These are phyloP conservation scores for Ctenochaetus hawaiiensis DNA, from an alignment of 2,797 vertebrate species.

Conservation along the genomic window DNA sequence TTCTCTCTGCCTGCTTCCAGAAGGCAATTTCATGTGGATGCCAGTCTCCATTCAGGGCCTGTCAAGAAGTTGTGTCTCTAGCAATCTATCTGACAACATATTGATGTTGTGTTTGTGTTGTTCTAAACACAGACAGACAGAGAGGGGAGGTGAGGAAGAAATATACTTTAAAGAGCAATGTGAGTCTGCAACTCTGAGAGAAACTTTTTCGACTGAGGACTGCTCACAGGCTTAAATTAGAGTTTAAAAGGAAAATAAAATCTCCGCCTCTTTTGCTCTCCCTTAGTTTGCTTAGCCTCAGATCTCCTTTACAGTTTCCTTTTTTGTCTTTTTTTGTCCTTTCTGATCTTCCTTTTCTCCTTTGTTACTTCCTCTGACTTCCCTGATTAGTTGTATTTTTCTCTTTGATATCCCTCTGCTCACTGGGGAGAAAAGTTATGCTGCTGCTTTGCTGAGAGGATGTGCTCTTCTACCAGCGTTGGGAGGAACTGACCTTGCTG, in stretches of 20 bases:
- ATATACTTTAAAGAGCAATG: slow-evolving; percentile 51
- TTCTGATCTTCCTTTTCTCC: background rate
- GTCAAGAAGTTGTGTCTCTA: slow-evolving; percentile 43
- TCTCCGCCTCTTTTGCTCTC: background rate
- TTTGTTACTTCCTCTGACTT: slow-evolving; percentile 9
- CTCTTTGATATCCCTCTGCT: slow-evolving; percentile 23
- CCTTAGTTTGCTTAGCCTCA: background rate
- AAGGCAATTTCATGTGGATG: slow-evolving; percentile 39
- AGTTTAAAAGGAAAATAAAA: slow-evolving; percentile 20
- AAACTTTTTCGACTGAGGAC: slow-evolving; percentile 55
- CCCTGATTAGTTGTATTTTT: slow-evolving; percentile 17
- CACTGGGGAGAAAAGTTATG: slow-evolving; percentile 17
- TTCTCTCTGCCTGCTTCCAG: slow-evolving; percentile 15
- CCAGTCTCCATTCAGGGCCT: slow-evolving; percentile 56
- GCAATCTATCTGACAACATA: slow-evolving; percentile 62
- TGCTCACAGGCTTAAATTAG: slow-evolving; percentile 23
- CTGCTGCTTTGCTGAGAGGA: slow-evolving; percentile 21
- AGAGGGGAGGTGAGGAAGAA: slow-evolving; percentile 18
- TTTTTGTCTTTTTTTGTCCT: background rate
- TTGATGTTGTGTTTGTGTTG: slow-evolving; percentile 65
- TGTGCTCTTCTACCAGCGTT: background rate
- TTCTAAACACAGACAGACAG: slow-evolving; percentile 34
- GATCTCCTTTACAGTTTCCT: background rate
- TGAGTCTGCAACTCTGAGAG: slow-evolving; percentile 18
- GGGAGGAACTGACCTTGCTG: slow-evolving; percentile 19